Evolutionary conservation across 1,140 invertebrate species (phyloP), one percentile per base, ranked within the genome.

Genomic region (Pectinophora gossypiella): DNA sequence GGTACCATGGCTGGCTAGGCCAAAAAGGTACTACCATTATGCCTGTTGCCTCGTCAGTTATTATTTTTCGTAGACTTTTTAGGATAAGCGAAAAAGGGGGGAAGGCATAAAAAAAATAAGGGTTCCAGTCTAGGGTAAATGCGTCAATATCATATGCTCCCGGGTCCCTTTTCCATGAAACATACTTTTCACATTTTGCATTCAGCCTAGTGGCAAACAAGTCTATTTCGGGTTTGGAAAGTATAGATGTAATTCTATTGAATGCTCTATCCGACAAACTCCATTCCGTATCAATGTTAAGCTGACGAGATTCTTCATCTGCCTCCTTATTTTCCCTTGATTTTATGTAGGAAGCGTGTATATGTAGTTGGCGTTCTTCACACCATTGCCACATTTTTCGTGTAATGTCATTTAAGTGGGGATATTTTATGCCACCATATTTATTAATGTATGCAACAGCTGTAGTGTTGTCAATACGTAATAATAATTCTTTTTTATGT

Each of bases 351-450:
- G 48, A 64, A 43, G 52, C 56, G 48, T 62, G 64, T 27, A 76
- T 51, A 40, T 35, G 60, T 19, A 71, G 20, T 15, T 65, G 51
- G 38, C 52, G 23, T 21, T 32, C 22, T 56, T 74, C 68, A 50
- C 73, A 74, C 66, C 71, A 74, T 10, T 61, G 36, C 66, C 66
- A 69, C 19, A 79, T 63, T 32, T 60, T 7, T 18, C 50, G 50
- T 10, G 62, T 6, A 10, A 74, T 9, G n/a, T 59, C 19, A 48
- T 59, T 62, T 35, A 69, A 52, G 15, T 61, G 40, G 27, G 19
- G 12, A 48, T 45, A 64, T 48, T 62, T 20, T 15, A 60, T 51
- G 9, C 72, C 59, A 0, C 64, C 67, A 58, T 67, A 59, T 51
- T 55, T 48, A 44, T 72, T 65, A n/a, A 68, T 54, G 53, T 64